Evolutionary conservation across 1,140 invertebrate species (phyloP), one percentile per base, ranked within the genome.

Genomic region (Paralvinella palmiformis): DNA sequence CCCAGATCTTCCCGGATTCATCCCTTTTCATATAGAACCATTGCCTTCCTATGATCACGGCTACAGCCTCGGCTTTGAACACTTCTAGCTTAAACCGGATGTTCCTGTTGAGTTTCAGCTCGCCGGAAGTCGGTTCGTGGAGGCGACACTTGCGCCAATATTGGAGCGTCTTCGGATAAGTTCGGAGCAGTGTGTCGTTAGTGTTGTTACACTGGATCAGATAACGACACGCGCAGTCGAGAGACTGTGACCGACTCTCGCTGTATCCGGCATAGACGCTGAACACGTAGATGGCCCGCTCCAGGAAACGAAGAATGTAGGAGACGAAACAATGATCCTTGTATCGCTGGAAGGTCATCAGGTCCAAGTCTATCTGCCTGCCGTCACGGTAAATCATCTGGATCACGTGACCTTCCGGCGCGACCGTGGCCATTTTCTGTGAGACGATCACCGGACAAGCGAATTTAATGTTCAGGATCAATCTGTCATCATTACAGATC

Each of bases 61-160:
- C 35, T 22, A 60, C 58, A n/a, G 35, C 58, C 22, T 45, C 58
- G 1, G 58, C 58, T 13, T 60, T 45, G n/a, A 22, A 20, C 24
- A 45, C 58, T 24, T 60, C 58, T 36, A 60, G 58, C 58, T 60
- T 60, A 37, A 60, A 60, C 41, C 44, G 36, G 5, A 60, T 33
- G 41, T 60, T 60, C 22, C 35, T 37, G 41, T 60, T 60, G 20
- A 60, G 24, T 36, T 60, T 60, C 20, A 60, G 3, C 6, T 60
- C 58, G 3, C 58, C 35, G 20, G 35, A 27, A 27, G 58, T 17
- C 22, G 58, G 58, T 4, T 60, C 58, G 31, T 60, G 58, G 33
- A 60, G 31, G 35, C 58, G 58, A 45, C 58, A 45, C 41, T 31
- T 20, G 58, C 7, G 24, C 58, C 58, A 60, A n/a, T 31, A 57